These are phyloP conservation scores for Aphelocoma californica DNA, from an alignment of 2,797 vertebrate genomes.

Conservation along the genomic window DNA sequence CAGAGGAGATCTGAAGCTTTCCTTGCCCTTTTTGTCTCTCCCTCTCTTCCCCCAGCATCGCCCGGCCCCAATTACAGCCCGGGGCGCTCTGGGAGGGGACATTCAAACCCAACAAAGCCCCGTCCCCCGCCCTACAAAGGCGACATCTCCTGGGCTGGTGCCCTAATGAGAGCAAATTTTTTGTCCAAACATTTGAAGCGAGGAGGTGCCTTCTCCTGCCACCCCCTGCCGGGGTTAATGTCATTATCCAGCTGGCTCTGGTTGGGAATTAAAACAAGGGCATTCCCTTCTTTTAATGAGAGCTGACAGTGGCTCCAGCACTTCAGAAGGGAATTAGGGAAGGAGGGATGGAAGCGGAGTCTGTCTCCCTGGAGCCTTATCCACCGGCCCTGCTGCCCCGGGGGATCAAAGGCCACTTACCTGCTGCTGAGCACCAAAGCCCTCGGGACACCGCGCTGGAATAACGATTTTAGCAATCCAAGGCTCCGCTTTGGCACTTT, in stretches of 20 bases:
- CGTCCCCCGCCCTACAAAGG: not conserved
- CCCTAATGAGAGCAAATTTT: constrained; percentile 73
- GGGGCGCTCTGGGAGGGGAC: not conserved
- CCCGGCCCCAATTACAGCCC: not conserved
- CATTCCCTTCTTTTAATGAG: constrained; percentile 83
- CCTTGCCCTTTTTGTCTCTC: not conserved
- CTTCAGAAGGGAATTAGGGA: constrained; percentile 75
- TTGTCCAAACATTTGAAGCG: constrained; percentile 87
- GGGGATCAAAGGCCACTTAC: constrained; percentile 50
- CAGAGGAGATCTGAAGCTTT: not conserved
- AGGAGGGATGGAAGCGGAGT: not conserved
- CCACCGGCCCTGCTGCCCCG: not conserved
- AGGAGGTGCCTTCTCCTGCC: constrained; percentile 87
- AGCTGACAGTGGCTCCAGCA: constrained; percentile 96
- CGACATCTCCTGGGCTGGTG: constrained; percentile 41
- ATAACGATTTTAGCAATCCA: accelerated
- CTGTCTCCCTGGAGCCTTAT: not conserved
- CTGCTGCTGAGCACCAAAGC: constrained; percentile 24
- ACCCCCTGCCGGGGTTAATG: constrained; percentile 85
- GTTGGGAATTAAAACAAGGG: constrained; percentile 67
- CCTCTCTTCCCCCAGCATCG: not conserved
- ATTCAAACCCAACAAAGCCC: not conserved
- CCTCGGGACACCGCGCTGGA: accelerated
- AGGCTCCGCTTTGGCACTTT: accelerated
- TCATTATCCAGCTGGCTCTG: constrained; percentile 82